Base-by-base conservation (phyloP, 2,888 invertebrate species). In the Ceraclea dissimilis region DNA sequence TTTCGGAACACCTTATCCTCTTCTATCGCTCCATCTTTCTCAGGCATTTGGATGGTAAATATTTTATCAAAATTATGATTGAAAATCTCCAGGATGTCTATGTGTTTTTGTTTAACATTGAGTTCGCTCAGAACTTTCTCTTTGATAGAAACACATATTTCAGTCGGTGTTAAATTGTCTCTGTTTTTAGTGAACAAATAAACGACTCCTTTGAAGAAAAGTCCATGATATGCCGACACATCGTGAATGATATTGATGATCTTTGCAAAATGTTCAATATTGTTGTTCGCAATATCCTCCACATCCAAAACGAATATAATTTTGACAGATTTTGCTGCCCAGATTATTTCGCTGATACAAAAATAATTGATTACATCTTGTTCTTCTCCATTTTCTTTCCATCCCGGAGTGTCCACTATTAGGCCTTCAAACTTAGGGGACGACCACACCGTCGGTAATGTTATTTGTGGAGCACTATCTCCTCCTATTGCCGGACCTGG, bases 401-500 rank as follows among this genome's bases (percentile, higher is more conserved):
- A 49, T 10, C 49, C 49, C 2, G 49, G 49, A n/a, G 49, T 26
- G 22, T 49, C 49, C n/a, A 49, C 49, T 26, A 49, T 26, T 2
- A 49, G 2, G 4, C 49, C 49, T 10, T 6, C 22, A 16, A 49
- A 22, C 4, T 26, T 49, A 4, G 11, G 6, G 4, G 49, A 49
- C 5, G 11, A 2, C 49, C 49, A 49, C 2, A 6, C 26, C 6
- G 49, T 22, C 13, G 49, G 49, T 20, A 26, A 22, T 13, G 21
- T 22, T 2, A 26, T 49, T 5, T 20, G 6, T 4, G 49, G 8
- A 13, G 13, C 16, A 22, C 22, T 5, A 5, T 2, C 49, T 8
- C 4, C 26, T 22, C 49, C 26, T 11, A 49, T 49, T 5, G 16
- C 17, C 4, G 49, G 49, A 8, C 49, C 49, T 2, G n/a, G 6